These are phyloP conservation scores for Elymnias hypermnestra DNA, from an alignment of 1,140 invertebrate genomes.

Conservation along the genomic window DNA sequence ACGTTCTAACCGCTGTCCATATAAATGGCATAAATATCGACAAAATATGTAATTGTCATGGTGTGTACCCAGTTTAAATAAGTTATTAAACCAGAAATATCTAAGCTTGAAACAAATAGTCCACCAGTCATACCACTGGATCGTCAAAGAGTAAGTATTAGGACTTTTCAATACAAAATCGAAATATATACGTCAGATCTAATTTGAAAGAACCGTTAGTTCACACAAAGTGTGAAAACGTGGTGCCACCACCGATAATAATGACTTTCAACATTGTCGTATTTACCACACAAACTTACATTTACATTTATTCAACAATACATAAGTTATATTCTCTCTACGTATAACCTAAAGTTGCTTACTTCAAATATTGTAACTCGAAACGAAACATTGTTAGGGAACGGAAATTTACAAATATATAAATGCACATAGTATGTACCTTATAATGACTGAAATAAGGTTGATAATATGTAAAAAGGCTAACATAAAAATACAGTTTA, in stretches of 20 bases:
- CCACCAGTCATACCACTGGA: too few species aligned
- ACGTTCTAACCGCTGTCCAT: too few species aligned
- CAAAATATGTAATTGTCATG: too few species aligned
- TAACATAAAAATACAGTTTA: conserved; percentile 2
- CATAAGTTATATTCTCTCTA: not conserved
- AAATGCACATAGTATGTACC: not conserved
- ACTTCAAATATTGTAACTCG: not conserved
- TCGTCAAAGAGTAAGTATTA: too few species aligned
- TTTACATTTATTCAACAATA: not conserved
- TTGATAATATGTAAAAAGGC: not conserved
- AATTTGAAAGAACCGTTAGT: conserved; percentile 38
- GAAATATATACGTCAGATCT: conserved; percentile 26
- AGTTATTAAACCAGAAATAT: too few species aligned
- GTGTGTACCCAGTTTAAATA: too few species aligned
- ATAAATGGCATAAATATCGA: too few species aligned
- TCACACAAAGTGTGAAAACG: conserved; percentile 35
- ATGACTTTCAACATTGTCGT: conserved; percentile 37
- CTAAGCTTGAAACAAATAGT: too few species aligned
- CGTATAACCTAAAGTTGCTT: conserved; percentile 1
- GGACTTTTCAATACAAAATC: conserved; percentile 7
- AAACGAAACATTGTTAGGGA: conserved; percentile 1
- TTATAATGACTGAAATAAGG: conserved; percentile 6
- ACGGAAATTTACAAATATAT: not conserved
- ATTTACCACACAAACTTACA: conserved; percentile 23
- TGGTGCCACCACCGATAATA: conserved; percentile 31